Evolutionary conservation across 2,888 invertebrate genomes (phyloP).

Genomic region (Ophioninae sp.): DNA sequence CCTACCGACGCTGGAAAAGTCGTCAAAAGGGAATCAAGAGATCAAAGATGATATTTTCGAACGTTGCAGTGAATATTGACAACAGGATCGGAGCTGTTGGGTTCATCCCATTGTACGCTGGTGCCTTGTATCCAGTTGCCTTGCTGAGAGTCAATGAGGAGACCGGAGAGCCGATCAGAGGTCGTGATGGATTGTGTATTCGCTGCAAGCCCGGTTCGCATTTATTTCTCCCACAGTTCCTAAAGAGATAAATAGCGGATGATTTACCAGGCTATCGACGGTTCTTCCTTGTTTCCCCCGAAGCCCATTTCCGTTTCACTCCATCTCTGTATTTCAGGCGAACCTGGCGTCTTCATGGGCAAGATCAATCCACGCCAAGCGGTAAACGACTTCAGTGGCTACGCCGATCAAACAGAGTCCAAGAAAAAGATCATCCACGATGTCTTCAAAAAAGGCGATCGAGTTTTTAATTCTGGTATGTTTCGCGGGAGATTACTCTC

Average conservation of each 20-base stretch:
- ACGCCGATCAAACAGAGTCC: slow-evolving; percentile 88
- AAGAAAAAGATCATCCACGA: slow-evolving; percentile 91
- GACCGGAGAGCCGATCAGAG: slow-evolving; percentile 85
- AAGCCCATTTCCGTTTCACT: neutral
- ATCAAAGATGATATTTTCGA: too few species aligned
- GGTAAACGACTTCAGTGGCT: slow-evolving; percentile 87
- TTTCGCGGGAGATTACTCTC: slow-evolving; percentile 6
- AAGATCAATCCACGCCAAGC: slow-evolving; percentile 84
- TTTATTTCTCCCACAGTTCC: neutral
- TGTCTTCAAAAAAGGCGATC: slow-evolving; percentile 93
- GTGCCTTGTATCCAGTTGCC: slow-evolving; percentile 85
- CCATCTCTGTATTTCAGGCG: slow-evolving; percentile 81
- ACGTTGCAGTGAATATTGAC: slow-evolving; percentile 91
- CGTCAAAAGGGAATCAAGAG: too few species aligned
- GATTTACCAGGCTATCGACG: slow-evolving; percentile 2
- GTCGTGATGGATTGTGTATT: slow-evolving; percentile 86
- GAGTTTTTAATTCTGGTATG: slow-evolving; percentile 91
- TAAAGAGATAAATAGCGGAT: neutral
- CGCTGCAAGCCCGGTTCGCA: slow-evolving; percentile 86
- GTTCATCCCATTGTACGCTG: slow-evolving; percentile 88
- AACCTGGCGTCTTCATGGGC: slow-evolving; percentile 93
- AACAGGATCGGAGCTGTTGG: slow-evolving; percentile 95
- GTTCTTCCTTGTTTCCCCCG: neutral
- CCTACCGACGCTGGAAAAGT: too few species aligned
- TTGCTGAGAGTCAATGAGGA: slow-evolving; percentile 85